These are phyloP conservation scores for Anguilla marmorata DNA, from an alignment of 2,797 vertebrate species.

Conservation along the genomic window DNA sequence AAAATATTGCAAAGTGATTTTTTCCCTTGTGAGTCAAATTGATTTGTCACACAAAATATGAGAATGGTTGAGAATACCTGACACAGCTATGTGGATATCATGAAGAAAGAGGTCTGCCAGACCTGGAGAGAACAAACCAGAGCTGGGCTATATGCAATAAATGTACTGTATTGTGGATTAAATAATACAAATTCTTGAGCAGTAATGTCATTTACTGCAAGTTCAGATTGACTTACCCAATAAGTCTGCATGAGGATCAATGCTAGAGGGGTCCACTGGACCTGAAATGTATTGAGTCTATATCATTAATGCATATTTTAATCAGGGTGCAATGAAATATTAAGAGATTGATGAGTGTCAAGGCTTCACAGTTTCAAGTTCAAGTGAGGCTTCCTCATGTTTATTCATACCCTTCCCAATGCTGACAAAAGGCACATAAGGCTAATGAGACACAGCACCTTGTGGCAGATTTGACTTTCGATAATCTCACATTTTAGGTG, in stretches of 20 bases:
- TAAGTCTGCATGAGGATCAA: conserved; percentile 64
- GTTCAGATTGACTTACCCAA: conserved; percentile 56
- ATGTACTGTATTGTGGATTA: neutral
- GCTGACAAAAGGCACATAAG: neutral
- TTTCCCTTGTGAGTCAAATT: neutral
- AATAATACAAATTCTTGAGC: neutral
- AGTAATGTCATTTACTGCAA: neutral
- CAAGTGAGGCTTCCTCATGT: neutral
- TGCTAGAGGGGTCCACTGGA: conserved; percentile 52
- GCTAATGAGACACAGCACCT: neutral
- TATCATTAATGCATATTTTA: conserved; percentile 1
- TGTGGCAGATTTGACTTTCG: neutral
- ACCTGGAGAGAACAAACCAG: conserved; percentile 24
- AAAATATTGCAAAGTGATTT: neutral
- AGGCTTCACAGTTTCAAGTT: neutral
- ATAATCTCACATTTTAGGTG: neutral
- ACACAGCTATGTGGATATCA: conserved; percentile 46
- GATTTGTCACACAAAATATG: neutral
- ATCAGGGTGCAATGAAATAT: neutral
- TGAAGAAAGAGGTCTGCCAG: conserved; percentile 43
- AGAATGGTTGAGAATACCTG: conserved; percentile 48
- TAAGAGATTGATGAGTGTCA: neutral
- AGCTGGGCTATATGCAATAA: neutral
- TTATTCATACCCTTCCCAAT: neutral
- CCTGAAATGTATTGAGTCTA: conserved; percentile 47